phyloP scores from a whole-genome alignment of 1,140 invertebrate genomes.

The Ganaspis sp. region DNA sequence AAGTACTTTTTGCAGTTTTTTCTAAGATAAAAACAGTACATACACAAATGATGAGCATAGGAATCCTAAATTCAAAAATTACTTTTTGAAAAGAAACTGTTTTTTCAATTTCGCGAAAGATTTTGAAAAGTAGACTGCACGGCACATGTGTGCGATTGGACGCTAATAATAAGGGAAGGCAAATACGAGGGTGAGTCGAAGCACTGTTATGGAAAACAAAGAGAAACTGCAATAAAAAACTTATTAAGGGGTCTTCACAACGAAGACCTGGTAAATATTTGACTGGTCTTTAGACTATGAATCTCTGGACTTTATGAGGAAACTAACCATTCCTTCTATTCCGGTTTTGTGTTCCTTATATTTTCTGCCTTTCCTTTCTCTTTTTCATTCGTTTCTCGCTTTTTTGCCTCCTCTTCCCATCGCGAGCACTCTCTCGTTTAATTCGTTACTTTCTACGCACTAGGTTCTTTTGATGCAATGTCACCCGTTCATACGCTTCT shows the following conservation, averaged over 20 bases:
- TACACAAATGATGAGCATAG: too few species aligned
- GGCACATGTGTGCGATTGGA: not conserved
- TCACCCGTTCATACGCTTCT: not conserved
- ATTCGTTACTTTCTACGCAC: constrained; percentile 36
- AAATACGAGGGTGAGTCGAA: constrained; percentile 49
- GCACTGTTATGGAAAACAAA: constrained; percentile 45
- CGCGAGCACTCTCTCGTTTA: constrained; percentile 8
- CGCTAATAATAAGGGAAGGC: constrained; percentile 35
- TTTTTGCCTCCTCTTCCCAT: not conserved
- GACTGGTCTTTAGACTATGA: constrained; percentile 56
- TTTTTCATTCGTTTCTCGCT: not conserved
- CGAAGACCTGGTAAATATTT: constrained; percentile 63
- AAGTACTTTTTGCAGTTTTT: too few species aligned
- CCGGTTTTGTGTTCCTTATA: constrained; percentile 35
- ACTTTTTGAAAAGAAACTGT: too few species aligned
- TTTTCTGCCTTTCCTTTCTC: constrained; percentile 27
- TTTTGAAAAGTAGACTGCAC: not conserved
- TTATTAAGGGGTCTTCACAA: constrained; percentile 59
- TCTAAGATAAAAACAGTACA: too few species aligned
- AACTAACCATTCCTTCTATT: constrained; percentile 42
- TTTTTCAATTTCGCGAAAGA: not conserved
- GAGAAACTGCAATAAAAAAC: constrained; percentile 66
- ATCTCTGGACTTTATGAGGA: constrained; percentile 54
- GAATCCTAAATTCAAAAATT: too few species aligned
- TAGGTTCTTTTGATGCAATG: constrained; percentile 29